Conservation (phyloP, 2,888 invertebrate species). For the Merodon equestris region DNA sequence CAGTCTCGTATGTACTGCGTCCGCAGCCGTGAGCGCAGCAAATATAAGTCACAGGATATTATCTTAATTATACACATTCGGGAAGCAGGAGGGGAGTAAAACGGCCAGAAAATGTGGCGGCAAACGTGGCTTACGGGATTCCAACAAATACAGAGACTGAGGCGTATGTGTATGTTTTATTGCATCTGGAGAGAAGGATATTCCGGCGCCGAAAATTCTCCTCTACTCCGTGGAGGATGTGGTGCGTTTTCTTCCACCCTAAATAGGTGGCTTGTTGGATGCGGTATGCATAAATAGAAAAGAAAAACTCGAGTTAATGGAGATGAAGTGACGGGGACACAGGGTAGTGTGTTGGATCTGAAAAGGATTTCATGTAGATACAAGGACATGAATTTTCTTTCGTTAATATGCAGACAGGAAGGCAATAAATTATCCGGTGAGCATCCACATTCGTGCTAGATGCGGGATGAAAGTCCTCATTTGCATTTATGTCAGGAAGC, state of each 20-base stretch:
- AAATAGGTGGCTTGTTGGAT: slow-evolving; percentile 2
- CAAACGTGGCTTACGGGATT: slow-evolving; percentile 22
- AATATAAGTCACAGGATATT: slow-evolving; percentile 64
- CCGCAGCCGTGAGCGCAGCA: slow-evolving; percentile 3
- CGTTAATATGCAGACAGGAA: too few species aligned
- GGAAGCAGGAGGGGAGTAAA: slow-evolving; percentile 53
- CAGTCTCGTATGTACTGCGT: not conserved
- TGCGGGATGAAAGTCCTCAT: too few species aligned
- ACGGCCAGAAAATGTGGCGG: too few species aligned
- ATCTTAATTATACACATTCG: slow-evolving; percentile 56
- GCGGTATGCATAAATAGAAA: slow-evolving; percentile 36
- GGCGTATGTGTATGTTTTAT: slow-evolving; percentile 43
- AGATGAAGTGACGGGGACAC: too few species aligned
- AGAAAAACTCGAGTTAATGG: slow-evolving; percentile 57
- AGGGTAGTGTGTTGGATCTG: not conserved
- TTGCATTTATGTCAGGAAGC: too few species aligned
- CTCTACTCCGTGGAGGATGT: slow-evolving; percentile 33
- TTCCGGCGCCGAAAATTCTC: slow-evolving; percentile 47
- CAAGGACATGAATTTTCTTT: too few species aligned
- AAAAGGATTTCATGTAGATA: too few species aligned
- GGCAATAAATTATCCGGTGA: too few species aligned
- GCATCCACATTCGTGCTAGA: too few species aligned
- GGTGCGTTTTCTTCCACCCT: slow-evolving; percentile 1
- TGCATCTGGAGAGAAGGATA: slow-evolving; percentile 40
- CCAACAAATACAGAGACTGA: not conserved